Percentiles rank a stretch among this genome's conserved stretches.
Conservation (phyloP, 2,888 invertebrate genomes). For the Listrodromus nycthemerus region DNA sequence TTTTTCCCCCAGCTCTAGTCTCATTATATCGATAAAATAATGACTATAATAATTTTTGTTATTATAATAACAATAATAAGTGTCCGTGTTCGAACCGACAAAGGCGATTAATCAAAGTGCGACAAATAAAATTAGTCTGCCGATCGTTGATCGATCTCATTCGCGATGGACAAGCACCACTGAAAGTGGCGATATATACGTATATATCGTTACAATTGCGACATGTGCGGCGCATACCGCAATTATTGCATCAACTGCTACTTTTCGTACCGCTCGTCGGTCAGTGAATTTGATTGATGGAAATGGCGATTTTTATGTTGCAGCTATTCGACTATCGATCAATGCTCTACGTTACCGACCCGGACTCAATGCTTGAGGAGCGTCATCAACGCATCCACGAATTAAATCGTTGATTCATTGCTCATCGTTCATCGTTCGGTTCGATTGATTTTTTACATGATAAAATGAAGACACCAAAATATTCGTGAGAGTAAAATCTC, state of each 20-base stretch:
- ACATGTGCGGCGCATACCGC: no score
- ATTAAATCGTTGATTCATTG: background rate
- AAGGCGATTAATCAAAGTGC: background rate
- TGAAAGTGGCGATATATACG: no score
- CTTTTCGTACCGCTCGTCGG: no score
- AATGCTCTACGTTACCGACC: background rate
- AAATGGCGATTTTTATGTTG: background rate
- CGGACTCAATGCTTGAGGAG: background rate
- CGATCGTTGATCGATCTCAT: background rate
- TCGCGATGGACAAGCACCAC: no score
- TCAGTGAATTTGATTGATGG: conserved; percentile 1
- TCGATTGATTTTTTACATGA: background rate
- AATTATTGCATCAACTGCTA: no score
- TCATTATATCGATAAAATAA: background rate
- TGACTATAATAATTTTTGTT: background rate
- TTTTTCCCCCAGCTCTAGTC: background rate
- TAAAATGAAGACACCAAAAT: background rate
- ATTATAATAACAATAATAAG: background rate
- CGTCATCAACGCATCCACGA: background rate
- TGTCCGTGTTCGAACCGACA: background rate
- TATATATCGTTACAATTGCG: no score
- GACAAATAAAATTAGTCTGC: background rate
- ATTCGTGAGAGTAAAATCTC: background rate
- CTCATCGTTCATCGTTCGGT: background rate
- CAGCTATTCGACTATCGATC: background rate